Percentiles rank a stretch among this genome's conserved stretches.
Conservation (phyloP, 1,140 invertebrate species). For the Carposina sasakii region DNA sequence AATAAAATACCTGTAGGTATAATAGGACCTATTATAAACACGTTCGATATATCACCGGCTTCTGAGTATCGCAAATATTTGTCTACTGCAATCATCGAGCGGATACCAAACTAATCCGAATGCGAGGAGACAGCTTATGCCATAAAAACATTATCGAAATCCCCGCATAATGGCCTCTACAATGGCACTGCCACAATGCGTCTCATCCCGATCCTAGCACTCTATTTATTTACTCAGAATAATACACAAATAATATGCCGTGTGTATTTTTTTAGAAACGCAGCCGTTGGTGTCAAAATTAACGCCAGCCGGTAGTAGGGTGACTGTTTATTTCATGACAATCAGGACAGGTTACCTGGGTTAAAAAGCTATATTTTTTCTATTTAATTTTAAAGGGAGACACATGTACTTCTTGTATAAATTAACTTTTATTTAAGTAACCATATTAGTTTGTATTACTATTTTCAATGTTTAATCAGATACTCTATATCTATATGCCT, state of each 20-base stretch:
- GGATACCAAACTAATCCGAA: slow-evolving; percentile 42
- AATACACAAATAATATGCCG: slow-evolving; percentile 57
- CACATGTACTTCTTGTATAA: no score
- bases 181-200: slow-evolving; percentile 45
- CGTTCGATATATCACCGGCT: no score
- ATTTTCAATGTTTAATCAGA: no score
- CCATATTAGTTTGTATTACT: no score
- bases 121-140: slow-evolving; percentile 31
- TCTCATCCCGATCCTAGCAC: slow-evolving; percentile 34
- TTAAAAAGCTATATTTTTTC: no score
- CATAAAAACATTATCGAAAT: slow-evolving; percentile 29
- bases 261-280: slow-evolving; percentile 37
- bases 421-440: no score
- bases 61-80: slow-evolving; percentile 62
- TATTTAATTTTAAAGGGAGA: no score
- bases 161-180: slow-evolving; percentile 40
- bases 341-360: no score
- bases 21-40: no score
- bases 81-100: slow-evolving; percentile 38
- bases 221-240: slow-evolving; percentile 51
- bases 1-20: no score
- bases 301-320: slow-evolving; percentile 31
- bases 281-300: slow-evolving; percentile 51
- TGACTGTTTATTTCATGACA: no score
- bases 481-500: no score